Base-by-base conservation (phyloP, 2,797 vertebrate species). In the Furcifer pardalis region DNA sequence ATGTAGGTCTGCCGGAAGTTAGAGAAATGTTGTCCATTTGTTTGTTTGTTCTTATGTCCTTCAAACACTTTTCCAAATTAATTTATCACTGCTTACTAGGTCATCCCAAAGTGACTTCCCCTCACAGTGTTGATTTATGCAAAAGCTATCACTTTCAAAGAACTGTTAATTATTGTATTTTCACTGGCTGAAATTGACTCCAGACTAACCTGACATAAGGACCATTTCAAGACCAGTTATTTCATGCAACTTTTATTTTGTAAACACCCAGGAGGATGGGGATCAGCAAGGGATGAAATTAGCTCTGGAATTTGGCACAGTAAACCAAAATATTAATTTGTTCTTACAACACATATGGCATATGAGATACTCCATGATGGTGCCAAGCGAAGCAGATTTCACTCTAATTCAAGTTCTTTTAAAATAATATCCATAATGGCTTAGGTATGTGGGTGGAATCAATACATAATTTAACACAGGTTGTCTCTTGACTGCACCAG, bases 221-320 rank as follows among this genome's bases (percentile, higher is more conserved):
- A 12, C 19, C 37, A 40, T 63, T 27, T 6, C 73, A 77, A 19
- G 19, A 68, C 62, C 49, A 32, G 73, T 83, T 68, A 83, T 77
- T 76, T 66, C 63, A 83, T 59, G 62, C 35, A 83, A 76, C 46
- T 76, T 68, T 76, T 83, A 83, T 83, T 83, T 83, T 76, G 62
- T 77, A 83, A 77, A 76, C 2, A 68, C 60, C 40, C 59, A 63
- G 44, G 63, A 75, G 60, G 72, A 83, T 76, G n/a, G 35, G 40
- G 27, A 56, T 76, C 73, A 76, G 79, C 60, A 66, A 73, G 82
- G 76, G 49, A 83, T 68, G 63, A 83, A 73, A 75, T 65, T 65
- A 77, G 46, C 42, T 83, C 35, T 76, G 63, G 30, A 76, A 76
- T 79, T 42, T 83, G 82, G 73, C 73, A 83, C 3, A 56, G 10